Conservation (phyloP, 2,113 vertebrate species). For the Callithrix jacchus region DNA sequence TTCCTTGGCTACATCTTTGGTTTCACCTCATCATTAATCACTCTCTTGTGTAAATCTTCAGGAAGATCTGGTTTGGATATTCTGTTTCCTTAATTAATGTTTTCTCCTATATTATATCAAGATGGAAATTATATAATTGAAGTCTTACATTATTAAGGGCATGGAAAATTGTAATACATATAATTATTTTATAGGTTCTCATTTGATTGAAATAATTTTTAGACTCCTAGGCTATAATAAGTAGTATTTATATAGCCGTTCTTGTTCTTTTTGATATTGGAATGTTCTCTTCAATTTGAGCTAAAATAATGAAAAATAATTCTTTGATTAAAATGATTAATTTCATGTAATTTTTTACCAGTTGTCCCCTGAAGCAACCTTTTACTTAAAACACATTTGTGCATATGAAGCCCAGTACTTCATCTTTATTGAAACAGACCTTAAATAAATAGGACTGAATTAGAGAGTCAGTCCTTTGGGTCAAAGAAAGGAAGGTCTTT, state of each 20-base stretch:
- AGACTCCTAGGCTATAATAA: neutral
- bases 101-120: slow-evolving; percentile 8
- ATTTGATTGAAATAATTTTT: neutral
- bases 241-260: neutral
- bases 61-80: neutral
- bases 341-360: neutral
- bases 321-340: neutral
- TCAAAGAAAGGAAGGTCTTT: neutral
- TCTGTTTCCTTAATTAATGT: neutral
- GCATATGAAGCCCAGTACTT: neutral
- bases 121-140: slow-evolving; percentile 19
- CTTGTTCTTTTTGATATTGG: slow-evolving; percentile 1
- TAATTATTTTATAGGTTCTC: neutral
- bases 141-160: neutral
- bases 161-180: slow-evolving; percentile 10
- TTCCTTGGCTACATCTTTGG: neutral
- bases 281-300: neutral
- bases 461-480: neutral
- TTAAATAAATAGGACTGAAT: neutral
- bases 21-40: slow-evolving; percentile 10
- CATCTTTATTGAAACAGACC: neutral
- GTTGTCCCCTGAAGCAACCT: neutral
- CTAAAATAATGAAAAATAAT: neutral
- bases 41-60: neutral
- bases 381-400: neutral